phyloP scores from a whole-genome alignment of 2,113 vertebrate genomes.

The Shinisaurus crocodilurus region DNA sequence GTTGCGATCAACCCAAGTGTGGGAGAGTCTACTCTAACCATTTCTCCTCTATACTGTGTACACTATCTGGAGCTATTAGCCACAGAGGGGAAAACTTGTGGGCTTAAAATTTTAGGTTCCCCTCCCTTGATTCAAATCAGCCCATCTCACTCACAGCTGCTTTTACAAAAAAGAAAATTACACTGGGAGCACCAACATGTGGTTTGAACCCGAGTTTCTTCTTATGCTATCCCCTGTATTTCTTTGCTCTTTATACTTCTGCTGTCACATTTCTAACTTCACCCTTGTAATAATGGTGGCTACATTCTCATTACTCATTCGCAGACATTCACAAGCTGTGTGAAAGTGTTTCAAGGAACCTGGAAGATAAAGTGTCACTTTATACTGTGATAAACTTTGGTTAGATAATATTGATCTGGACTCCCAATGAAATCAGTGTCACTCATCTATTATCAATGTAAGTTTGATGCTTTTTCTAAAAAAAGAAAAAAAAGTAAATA shows the following conservation, averaged over 20 bases:
- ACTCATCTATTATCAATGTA: neutral
- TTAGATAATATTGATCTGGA: neutral
- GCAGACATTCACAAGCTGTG: neutral
- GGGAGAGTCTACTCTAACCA: neutral
- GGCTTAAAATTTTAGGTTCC: neutral
- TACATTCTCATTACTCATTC: neutral
- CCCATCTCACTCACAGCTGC: neutral
- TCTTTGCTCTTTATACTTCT: neutral
- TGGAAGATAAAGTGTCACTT: neutral
- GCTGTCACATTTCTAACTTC: neutral
- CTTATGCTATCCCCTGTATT: neutral
- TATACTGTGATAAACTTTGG: neutral
- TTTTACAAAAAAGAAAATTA: neutral
- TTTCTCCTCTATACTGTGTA: neutral
- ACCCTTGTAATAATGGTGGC: neutral
- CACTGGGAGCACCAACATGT: neutral
- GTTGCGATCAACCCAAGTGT: neutral
- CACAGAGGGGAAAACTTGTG: neutral
- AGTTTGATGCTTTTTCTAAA: constrained; percentile 14
- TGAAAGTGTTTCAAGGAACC: neutral
- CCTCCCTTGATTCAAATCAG: neutral
- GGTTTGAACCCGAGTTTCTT: neutral
- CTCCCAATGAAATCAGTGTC: neutral
- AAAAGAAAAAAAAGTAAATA: neutral
- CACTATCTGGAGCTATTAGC: neutral